Evolutionary conservation across 2,113 vertebrate species (phyloP), one percentile per base, ranked within the genome.

Genomic region (Sakesphorus luctuosus): DNA sequence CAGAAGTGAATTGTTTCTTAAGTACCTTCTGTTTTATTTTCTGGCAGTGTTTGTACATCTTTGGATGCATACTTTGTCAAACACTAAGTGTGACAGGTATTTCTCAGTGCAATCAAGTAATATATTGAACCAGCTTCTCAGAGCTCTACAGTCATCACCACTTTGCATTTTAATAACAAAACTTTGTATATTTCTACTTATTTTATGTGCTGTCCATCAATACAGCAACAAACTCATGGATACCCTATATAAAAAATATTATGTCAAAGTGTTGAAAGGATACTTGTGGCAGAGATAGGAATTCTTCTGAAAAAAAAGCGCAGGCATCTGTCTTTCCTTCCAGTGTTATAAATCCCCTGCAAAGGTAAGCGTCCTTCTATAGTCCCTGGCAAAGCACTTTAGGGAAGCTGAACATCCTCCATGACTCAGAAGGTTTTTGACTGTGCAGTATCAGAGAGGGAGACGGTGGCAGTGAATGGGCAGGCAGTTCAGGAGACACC

Each of bases 381-480:
- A 31, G 5, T 15, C 18, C 14, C 62, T 28, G 16, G 10, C 21
- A 61, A 77, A 58, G 26, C 3, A 38, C 3, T 5, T 23, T 50
- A 59, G 24, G 77, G 23, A 56, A 47, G 23, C 4, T 18, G 11
- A 47, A 31, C 7, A 11, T 33, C 6, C 35, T 47, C 11, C 0
- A 7, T 1, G 2, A 5, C 8, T 52, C 1, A 9, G 11, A 29
- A 21, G 8, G 12, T 2, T 63, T 1, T 15, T 1, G 0, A 1
- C 2, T 1, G 3, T 18, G 18, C 11, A 5, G 2, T 6, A 21
- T 14, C 8, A 6, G 31, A 28, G 17, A 3, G 1, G 24, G 6
- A 61, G 23, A 12, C 14, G 8, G 6, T 47, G 26, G 18, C 3
- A 5, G 3, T 7, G 2, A 7, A 1, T 3, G 1, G 23, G 7